A percentile compares a stretch with the other conserved stretches of the same genome.
These are phyloP conservation scores for Nycticryphes semicollaris DNA, from an alignment of 2,113 vertebrate species.

Conservation along the genomic window DNA sequence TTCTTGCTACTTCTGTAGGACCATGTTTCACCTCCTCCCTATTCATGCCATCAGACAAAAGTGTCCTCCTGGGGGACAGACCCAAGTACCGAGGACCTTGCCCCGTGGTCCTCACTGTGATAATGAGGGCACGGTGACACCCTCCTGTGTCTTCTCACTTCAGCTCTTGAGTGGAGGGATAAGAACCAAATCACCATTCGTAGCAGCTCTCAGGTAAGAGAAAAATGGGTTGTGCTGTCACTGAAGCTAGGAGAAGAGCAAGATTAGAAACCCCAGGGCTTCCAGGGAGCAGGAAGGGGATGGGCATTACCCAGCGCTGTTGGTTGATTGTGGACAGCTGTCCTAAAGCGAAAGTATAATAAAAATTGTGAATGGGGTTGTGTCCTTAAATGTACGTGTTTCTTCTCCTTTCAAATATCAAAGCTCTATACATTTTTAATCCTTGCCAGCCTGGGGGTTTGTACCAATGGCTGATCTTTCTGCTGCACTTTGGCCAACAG, in stretches of 20 bases:
- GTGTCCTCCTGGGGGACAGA: not conserved
- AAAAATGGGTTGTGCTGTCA: not conserved
- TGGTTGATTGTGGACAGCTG: not conserved
- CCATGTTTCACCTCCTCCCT: not conserved
- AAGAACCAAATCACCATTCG: not conserved
- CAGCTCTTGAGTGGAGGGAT: not conserved
- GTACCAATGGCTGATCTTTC: fast-evolving
- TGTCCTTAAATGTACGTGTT: not conserved
- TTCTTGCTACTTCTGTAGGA: not conserved
- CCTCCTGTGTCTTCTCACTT: not conserved
- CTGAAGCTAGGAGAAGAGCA: not conserved
- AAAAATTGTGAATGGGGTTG: not conserved
- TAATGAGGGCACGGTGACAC: not conserved
- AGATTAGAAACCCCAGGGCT: not conserved
- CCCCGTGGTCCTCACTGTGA: fast-evolving
- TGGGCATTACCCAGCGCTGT: not conserved
- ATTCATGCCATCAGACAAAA: not conserved
- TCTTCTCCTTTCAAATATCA: not conserved
- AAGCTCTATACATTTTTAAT: not conserved
- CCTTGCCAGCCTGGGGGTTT: not conserved
- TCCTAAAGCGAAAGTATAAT: not conserved
- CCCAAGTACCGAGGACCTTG: not conserved
- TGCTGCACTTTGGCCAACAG: not conserved
- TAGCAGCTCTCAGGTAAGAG: not conserved
- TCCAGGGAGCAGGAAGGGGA: not conserved